These are phyloP conservation scores for Pipa parva DNA, from an alignment of 2,113 vertebrate species.

Conservation along the genomic window DNA sequence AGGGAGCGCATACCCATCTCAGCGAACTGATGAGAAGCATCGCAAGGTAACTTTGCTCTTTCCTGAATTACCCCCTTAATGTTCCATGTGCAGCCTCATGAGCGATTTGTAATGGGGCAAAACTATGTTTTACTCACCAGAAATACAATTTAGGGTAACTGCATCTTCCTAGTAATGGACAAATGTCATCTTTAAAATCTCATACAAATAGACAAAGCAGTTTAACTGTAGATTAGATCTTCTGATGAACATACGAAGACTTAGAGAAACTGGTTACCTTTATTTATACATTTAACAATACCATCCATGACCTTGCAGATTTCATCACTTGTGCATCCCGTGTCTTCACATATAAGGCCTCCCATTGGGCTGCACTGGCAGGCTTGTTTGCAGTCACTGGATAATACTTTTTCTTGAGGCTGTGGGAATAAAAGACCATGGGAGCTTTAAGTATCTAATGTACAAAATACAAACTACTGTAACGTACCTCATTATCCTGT, in stretches of 20 bases:
- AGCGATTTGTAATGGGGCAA: too few species aligned
- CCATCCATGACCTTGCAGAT: slow-evolving; percentile 61
- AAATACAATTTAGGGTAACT: too few species aligned
- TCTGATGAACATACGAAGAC: neutral
- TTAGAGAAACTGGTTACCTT: slow-evolving; percentile 62
- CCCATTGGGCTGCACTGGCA: slow-evolving; percentile 60
- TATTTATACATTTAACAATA: slow-evolving; percentile 58
- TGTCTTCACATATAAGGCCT: slow-evolving; percentile 58
- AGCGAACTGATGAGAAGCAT: too few species aligned
- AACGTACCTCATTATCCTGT: too few species aligned
- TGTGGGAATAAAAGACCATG: slow-evolving; percentile 41
- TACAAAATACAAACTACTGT: too few species aligned
- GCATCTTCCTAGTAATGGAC: too few species aligned
- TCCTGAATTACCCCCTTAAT: too few species aligned
- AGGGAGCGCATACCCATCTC: too few species aligned
- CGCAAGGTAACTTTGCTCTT: too few species aligned
- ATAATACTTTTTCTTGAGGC: slow-evolving; percentile 57
- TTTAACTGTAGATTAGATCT: neutral
- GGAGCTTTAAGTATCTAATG: neutral
- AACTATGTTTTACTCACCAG: too few species aligned
- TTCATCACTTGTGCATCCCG: slow-evolving; percentile 58
- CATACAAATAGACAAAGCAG: too few species aligned
- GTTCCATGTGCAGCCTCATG: too few species aligned
- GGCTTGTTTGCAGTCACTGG: slow-evolving; percentile 52
- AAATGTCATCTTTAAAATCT: neutral